Base-by-base conservation (phyloP, 1,140 invertebrate species). In the Triops longicaudatus region DNA sequence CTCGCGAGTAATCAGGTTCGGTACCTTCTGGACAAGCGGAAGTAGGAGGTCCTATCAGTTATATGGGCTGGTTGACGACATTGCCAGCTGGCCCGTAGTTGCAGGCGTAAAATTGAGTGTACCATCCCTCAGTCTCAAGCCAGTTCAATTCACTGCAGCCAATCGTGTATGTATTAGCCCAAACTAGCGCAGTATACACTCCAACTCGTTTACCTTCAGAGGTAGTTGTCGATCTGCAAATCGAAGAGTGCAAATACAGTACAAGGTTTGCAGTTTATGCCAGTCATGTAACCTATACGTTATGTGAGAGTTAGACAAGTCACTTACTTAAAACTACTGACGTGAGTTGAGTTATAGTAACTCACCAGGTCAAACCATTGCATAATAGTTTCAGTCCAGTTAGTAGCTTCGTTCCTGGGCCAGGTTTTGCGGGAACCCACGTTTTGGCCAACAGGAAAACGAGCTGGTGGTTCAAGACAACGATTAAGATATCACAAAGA, bases 21-120 rank as follows among this genome's bases (percentile, higher is more conserved):
- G 42, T 78, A 42, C 79, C 80, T 1, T 14, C n/a, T 9, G 80
- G 76, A 50, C 80, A 81, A 1, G 26, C 73, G 5, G 80, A 80
- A 50, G 77, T 78, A 4, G 74, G 26, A 9, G 75, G 26, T 14
- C 80, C 80, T 22, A 44, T 43, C 31, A 27, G 71, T 22, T 77
- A 80, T 17, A 79, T 41, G 9, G 74, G 73, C 9, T 37, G 22
- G 12, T 76, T 28, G 27, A 78, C 31, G 26, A 72, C 78, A 71
- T 63, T 26, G n/a, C 76, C 71, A 22, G 17, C 74, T 63, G 26
- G 31, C 4, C 75, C 76, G 37, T 63, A 43, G 43, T 71, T 72
- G 2, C 44, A 75, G 17, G 37, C 41, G 73, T 50, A 26, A 7
- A 28, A 28, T 28, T 10, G 37, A 6, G 41, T 63, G 75, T 37